Base-by-base conservation (phyloP, 2,888 invertebrate species). In the Apotomis capreana region DNA sequence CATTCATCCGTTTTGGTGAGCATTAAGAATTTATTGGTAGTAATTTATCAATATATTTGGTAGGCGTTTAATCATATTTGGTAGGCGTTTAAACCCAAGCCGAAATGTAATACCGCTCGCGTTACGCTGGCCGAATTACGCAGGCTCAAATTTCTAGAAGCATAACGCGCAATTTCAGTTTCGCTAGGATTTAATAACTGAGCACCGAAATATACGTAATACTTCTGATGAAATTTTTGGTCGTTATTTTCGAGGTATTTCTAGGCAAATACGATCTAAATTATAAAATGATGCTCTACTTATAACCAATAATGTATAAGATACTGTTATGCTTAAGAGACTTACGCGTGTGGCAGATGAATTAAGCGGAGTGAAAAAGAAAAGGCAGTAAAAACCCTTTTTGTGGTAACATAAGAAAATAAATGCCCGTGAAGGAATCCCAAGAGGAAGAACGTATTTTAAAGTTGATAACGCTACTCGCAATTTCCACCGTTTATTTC, bases 131-230 rank as follows among this genome's bases (percentile, higher is more conserved):
- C 71, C 46, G 51, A 57, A 62, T 62, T 57, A 71, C 67, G 67
- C 51, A 40, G 26, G 15, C 67, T 63, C 65, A 37, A 62, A 68
- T 71, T 71, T 71, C 68, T 68, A 72, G 57, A 72, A 61, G 67
- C 60, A 70, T 54, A 59, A 55, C 49, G 49, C 40, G 55, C 54
- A 40, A 63, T 62, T 72, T 68, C 68, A 72, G 62, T 72, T 63
- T 68, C 57, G 61, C 40, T 44, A 60, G n/a, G 4, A 60, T 70
- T 60, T n/a, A 70, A 60, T 65, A 49, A 55, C 64, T 65, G 8
- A n/a, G 65, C 54, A 36, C 55, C 26, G 44, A 26, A 52, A 54
- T 40, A 40, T 40, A 40, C 40, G 40, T 40, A 40, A 40, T 40
- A 40, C 26, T 46, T 60, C 10, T 15, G 46, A 9, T 44, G 37